Evolutionary conservation across 2,888 invertebrate genomes (phyloP), one percentile per base, ranked within the genome.

Genomic region (Ectropis crepuscularia): DNA sequence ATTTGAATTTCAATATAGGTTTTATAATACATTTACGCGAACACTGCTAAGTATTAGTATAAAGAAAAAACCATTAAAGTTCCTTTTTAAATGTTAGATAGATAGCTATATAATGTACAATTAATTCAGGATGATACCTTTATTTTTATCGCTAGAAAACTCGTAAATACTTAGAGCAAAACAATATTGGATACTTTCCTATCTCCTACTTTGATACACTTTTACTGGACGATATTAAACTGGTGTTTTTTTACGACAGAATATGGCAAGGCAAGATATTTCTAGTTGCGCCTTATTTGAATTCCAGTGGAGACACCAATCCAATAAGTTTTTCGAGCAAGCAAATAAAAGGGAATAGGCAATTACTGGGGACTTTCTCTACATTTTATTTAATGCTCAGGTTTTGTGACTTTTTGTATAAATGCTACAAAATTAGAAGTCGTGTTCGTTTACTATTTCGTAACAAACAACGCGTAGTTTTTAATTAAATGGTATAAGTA

Each of bases 311-410:
- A 66, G 67, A 63, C 63, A 69, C 68, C 67, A 66, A 65, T 66
- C 67, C 70, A 70, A 70, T 70, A 72, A 69, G 69, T 72, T 70
- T 61, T 54, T 66, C 59, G 61, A 58, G 63, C 61, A 68, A 69
- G 66, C 69, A 70, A 68, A 72, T 70, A 70, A 72, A 69, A 67
- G 59, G 49, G 64, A 72, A 70, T 63, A 70, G 67, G 63, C 67
- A 66, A 64, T 64, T 69, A 69, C 67, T 48, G 69, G 48, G 62
- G 68, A 65, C 63, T 65, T 68, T 69, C 63, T 62, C 63, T 65
- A 49, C 58, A 61, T 65, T 63, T 67, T 67, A 65, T 61, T 59
- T 68, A 68, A 65, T 70, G 63, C 49, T 63, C n/a, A 57, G 55
- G 62, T 63, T 66, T 59, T 63, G 53, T 62, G 42, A 62, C 55